Evolutionary conservation across 2,888 invertebrate genomes (phyloP), one percentile per base, ranked within the genome.

Genomic region (Rhagonycha lutea): DNA sequence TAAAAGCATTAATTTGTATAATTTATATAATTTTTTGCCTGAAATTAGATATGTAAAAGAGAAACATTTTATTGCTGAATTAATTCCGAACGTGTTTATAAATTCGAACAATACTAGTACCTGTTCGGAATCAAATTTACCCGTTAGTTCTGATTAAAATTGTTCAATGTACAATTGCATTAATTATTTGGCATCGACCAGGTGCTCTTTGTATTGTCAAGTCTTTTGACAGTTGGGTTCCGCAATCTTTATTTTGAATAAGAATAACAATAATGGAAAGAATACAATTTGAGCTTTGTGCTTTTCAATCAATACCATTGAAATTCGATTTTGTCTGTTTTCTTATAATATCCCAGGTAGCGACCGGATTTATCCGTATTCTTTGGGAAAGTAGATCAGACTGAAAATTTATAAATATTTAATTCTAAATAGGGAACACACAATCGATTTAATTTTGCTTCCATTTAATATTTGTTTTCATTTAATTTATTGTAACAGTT

Each of bases 271-370:
- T 75, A 77, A 83, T 82, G 80, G 74, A 74, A 80, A 76, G 82
- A 83, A 81, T 81, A 82, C 81, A 82, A 82, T 83, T 80, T 80
- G 70, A 69, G 77, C 79, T 82, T 83, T 82, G 82, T 83, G 80
- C 79, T 77, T 79, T 80, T 79, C 76, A 77, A 82, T 83, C 82
- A 80, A 82, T 81, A 84, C 82, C 81, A 84, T 84, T 84, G 85
- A 84, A 84, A 84, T 84, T 84, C 83, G 84, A 85, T 85, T 85
- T 85, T 83, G 85, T 83, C 83, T 84, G 84, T 85, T 85, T 85
- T 84, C 84, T 83, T 84, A 82, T 84, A 84, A 84, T 84, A 82
- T 80, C 80, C 83, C 84, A 84, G 84, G 85, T 85, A 85, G 83
- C 80, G 79, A 81, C 81, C 80, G 82, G 81, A 80, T 82, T 81